Evolutionary conservation across 2,797 vertebrate species (phyloP), one percentile per base, ranked within the genome.

Genomic region (Enteromius argenteus): DNA sequence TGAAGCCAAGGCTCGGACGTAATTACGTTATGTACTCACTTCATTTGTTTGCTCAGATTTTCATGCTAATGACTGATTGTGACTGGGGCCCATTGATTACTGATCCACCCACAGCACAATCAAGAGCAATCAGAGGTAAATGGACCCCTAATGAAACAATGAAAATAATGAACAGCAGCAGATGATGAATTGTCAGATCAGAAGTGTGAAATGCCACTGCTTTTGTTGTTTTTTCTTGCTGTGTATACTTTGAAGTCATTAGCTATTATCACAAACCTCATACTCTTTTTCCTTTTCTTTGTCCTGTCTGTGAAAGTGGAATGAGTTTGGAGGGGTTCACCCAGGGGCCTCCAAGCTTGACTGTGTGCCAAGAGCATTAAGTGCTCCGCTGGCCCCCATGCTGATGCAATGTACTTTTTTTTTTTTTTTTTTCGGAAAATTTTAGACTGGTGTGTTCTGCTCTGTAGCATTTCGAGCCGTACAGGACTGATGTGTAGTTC

Each of bases 311-410:
- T 73, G 32, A 32, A 58, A 67, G 74, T 51, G 84, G 8, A 49
- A 46, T 68, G 60, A 71, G 69, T 76, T 81, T 72, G 53, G 62
- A 71, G 62, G 42, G 81, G 84, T 78, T 89, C 81, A 87, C 46
- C 60, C 53, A 17, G 79, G 66, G 86, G 86, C 76, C 75, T 87
- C 76, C 53, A 64, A 62, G 62, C 66, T 78, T 46, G 32, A 76
- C 39, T 80, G 39, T 39, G 77, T 84, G 86, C 86, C 88, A 89
- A 68, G 79, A 86, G 86, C 53, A 81, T 67, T 39, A 80, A 86
- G 84, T 21, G 37, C 84, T 80, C 62, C 75, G 56, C 84, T 76
- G 46, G 37, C 62, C 72, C 79, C 46, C 37, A 71, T 53, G 37
- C 67, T 86, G 81, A 85, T 83, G 85, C 76, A 71, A 51, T 37